These are phyloP conservation scores for Thunnus maccoyii DNA, from an alignment of 2,113 vertebrate genomes.

Conservation along the genomic window DNA sequence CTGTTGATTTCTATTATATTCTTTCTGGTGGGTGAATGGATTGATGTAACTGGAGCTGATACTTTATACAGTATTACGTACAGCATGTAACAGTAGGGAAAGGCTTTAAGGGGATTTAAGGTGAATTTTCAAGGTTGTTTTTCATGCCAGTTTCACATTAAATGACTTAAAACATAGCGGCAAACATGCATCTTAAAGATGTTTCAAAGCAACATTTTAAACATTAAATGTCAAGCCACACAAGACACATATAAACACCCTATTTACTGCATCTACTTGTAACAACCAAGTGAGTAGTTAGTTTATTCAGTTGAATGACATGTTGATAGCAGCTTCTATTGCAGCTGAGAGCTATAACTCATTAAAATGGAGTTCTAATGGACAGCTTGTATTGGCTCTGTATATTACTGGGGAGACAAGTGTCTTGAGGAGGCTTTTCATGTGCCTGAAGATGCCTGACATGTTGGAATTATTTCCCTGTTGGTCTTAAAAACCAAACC, in stretches of 20 bases:
- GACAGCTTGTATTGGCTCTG: conserved; percentile 65
- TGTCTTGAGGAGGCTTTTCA: conserved; percentile 67
- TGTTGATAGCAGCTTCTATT: conserved; percentile 23
- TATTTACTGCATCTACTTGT: conserved; percentile 19
- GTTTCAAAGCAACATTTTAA: not conserved
- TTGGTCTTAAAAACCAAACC: conserved; percentile 58
- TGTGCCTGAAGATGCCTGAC: conserved; percentile 58
- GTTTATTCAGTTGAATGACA: conserved; percentile 28
- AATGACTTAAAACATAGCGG: not conserved
- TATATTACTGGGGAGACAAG: conserved; percentile 63
- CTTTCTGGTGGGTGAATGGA: not conserved
- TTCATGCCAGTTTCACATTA: not conserved
- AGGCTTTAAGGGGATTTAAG: not conserved
- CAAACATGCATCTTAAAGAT: not conserved
- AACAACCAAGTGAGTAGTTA: conserved; percentile 25
- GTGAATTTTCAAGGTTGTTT: not conserved
- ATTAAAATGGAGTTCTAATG: conserved; percentile 64
- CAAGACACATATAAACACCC: not conserved
- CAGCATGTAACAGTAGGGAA: too few species aligned
- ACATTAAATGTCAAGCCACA: not conserved
- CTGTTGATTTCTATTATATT: conserved; percentile 12
- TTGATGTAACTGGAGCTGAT: not conserved
- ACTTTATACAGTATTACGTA: not conserved
- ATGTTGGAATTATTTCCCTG: conserved; percentile 64
- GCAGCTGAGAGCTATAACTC: conserved; percentile 57